Base-by-base conservation (phyloP, 2,113 vertebrate genomes). In the Austrofundulus limnaeus region DNA sequence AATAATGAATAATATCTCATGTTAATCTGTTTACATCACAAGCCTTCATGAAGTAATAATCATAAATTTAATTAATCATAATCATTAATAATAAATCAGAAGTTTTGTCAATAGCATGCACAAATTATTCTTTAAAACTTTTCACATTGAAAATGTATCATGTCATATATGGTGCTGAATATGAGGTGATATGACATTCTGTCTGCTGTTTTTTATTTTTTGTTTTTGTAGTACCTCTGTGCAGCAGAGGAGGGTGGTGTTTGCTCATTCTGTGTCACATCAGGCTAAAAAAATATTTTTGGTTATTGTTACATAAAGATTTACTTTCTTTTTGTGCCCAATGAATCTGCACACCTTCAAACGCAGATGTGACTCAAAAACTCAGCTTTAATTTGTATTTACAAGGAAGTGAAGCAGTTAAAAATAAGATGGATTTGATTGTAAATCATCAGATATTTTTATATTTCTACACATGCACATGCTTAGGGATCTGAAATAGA, bases 211-310 rank as follows among this genome's bases (percentile, higher is more conserved):
- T n/a, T n/a, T n/a, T n/a, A n/a, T n/a, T n/a, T 24, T 23, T 55
- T 23, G 25, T 14, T 71, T n/a, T 34, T 82, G 85, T 65, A 87
- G 70, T 83, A 55, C 43, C 46, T 4, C 10, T 25, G 11, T 60
- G 62, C 46, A 71, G 12, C 86, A 87, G 69, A 63, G 38, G 85
- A 80, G 61, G 86, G 85, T 11, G 23, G 38, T 76, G 64, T 45
- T 73, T 56, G 34, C 34, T 50, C 42, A 31, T 20, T 39, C n/a
- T 50, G 38, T 39, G 10, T 53, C 11, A 51, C 7, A 37, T 65
- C 4, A 51, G 11, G 11, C 9, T 56, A 1, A 38, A n/a, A 55
- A 16, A 47, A 62, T 5, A 5, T 11, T 25, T 25, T 24, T 24
- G 47, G n/a, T 6, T 2, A 25, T 52, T 4, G 15, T 42, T 52